Base-by-base conservation (phyloP, 2,888 invertebrate genomes). In the Rhodophaea formosa region DNA sequence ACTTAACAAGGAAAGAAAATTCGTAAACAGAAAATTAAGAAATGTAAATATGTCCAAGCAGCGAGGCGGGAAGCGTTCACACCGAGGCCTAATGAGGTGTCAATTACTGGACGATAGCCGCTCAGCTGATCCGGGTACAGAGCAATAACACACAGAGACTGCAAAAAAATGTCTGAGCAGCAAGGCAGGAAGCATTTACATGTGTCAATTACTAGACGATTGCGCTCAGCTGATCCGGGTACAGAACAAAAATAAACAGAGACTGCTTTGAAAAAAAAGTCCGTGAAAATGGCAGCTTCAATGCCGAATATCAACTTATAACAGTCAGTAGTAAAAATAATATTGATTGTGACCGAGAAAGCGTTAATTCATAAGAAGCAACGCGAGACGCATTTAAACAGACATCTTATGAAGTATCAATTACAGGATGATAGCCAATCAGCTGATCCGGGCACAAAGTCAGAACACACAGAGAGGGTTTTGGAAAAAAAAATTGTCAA, bases 71-170 rank as follows among this genome's bases (percentile, higher is more conserved):
- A 45, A 17, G 8, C 15, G 51, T 35, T 35, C 8, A 10, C 39
- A 32, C 15, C 16, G 8, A 15, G 32, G 51, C 35, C 35, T 51
- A 51, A 51, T 51, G 51, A 51, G 35, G 51, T 51, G 51, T 51
- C 51, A 51, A 51, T 51, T 51, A 51, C 51, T 51, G 51, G 51
- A 51, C 51, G 15, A 16, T 51, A 16, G 51, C 32, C 30, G 16
- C 16, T 15, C 30, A 16, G 14, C 51, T 51, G 32, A 35, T 51
- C 51, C 35, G 12, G 10, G 16, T 12, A 10, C 15, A 51, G 51
- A 16, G 32, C 35, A 35, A 3, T 3, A 1, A 8, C 1, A 6
- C 10, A 12, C 51, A 51, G 51, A 51, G 35, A n/a, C 5, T 12
- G n/a, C 39, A 39, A 12, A 2, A 39, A n/a, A 10, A 10, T 35